These are phyloP conservation scores for Xenopus borealis DNA, from an alignment of 2,113 vertebrate species.

Conservation along the genomic window DNA sequence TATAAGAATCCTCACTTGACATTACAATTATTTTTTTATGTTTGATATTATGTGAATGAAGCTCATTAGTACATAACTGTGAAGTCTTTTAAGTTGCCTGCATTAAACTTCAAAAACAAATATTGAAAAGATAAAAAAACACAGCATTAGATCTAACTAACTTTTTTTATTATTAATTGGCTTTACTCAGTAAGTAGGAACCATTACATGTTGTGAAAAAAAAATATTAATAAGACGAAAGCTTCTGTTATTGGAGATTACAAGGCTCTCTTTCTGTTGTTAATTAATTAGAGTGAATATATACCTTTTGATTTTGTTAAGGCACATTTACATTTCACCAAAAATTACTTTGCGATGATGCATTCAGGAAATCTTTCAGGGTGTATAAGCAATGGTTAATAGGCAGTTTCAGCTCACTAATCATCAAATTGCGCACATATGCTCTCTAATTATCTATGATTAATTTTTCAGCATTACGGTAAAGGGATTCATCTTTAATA, in stretches of 20 bases:
- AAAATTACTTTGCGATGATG: constrained; percentile 7
- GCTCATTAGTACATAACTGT: constrained; percentile 46
- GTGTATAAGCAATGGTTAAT: not conserved
- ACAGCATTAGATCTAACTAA: constrained; percentile 47
- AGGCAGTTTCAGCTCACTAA: too few relatives aligned
- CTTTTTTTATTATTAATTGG: constrained; percentile 43
- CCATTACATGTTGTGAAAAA: constrained; percentile 27
- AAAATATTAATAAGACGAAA: constrained; percentile 42
- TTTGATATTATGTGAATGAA: constrained; percentile 45
- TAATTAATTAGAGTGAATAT: constrained; percentile 45
- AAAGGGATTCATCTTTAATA: too few relatives aligned
- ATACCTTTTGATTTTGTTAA: constrained; percentile 44
- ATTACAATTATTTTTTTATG: constrained; percentile 21
- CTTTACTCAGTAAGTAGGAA: constrained; percentile 35
- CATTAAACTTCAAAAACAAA: constrained; percentile 45
- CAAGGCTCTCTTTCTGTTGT: constrained; percentile 38
- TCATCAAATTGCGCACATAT: too few relatives aligned
- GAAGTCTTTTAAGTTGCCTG: constrained; percentile 45
- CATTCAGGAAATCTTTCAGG: not conserved
- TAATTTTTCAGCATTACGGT: too few relatives aligned
- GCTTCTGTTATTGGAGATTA: constrained; percentile 41
- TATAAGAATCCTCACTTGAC: constrained; percentile 34
- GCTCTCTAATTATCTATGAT: too few relatives aligned
- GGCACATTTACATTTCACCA: constrained; percentile 15
- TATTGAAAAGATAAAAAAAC: constrained; percentile 47